These are phyloP conservation scores for Melospiza melodia DNA, from an alignment of 2,113 vertebrate genomes.

Conservation along the genomic window DNA sequence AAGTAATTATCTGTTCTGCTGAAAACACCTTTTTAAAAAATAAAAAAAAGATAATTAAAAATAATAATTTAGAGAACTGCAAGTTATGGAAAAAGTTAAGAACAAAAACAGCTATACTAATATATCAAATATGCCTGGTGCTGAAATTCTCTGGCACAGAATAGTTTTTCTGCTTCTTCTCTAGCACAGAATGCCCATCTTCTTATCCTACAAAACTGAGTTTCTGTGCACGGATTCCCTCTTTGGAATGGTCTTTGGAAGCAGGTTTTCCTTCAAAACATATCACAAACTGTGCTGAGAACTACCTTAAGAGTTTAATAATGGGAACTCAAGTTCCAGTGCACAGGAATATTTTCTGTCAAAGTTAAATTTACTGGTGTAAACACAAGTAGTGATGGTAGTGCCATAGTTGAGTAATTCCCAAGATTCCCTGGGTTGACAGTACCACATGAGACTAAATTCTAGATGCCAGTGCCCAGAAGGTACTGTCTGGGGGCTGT, in stretches of 20 bases:
- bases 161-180: background rate
- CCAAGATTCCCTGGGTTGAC: background rate
- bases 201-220: background rate
- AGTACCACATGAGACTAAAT: background rate
- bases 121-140: background rate
- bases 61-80: background rate
- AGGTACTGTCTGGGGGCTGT: fast-evolving
- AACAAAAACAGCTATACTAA: background rate
- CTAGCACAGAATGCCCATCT: background rate
- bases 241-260: background rate
- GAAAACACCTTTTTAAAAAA: background rate
- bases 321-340: background rate
- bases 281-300: background rate
- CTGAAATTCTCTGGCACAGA: background rate
- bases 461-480: background rate
- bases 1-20: slow-evolving; percentile 7
- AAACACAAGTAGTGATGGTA: background rate
- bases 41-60: background rate
- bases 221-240: fast-evolving
- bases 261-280: background rate
- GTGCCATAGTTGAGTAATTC: background rate
- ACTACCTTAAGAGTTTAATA: background rate
- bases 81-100: background rate
- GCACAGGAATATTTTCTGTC: background rate
- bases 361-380: background rate